Base-by-base conservation (phyloP, 2,113 vertebrate species). In the Chrysemys picta region DNA sequence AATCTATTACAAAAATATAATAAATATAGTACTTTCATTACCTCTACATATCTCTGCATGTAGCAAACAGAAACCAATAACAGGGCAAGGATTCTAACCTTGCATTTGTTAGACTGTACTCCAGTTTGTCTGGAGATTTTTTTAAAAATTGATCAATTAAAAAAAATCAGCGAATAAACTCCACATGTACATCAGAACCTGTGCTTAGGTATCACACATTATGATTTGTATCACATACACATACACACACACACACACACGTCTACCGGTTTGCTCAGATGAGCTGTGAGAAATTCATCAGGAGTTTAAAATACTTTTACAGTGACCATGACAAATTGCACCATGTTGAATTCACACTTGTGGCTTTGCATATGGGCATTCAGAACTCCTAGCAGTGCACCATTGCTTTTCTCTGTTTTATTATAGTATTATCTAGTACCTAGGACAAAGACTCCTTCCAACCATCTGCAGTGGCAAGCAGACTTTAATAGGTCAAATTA, bases 61-160 rank as follows among this genome's bases (percentile, higher is more conserved):
- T 10, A 69, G 35, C 65, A 69, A n/a, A 69, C 62, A 38, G 35
- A 38, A 38, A 38, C 17, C 17, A 22, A 47, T 8, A 78, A 27
- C 5, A 47, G 21, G 4, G 19, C 38, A 27, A 47, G 11, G 25
- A 29, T 29, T 25, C 45, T 29, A 27, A 78, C 25, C 13, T 78
- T 65, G 94, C 94, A 96, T 96, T 95, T 95, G 96, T 94, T 94
- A 93, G 96, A 96, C 92, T 95, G 24, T 1, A 25, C 75, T 94
- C 96, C 96, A 96, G 79, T 89, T 42, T 92, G 85, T 87, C 90
- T 85, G 94, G 16, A 93, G 94, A 90, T 31, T 31, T 38, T 31
- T 38, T 38, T 3, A 1, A 10, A 38, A 38, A n/a, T 38, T 19
- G 94, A 96, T n/a, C 92, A 65, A 80, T 91, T 42, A 42, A 45